Conservation (phyloP, 2,113 vertebrate genomes). For the Dromas ardeola region DNA sequence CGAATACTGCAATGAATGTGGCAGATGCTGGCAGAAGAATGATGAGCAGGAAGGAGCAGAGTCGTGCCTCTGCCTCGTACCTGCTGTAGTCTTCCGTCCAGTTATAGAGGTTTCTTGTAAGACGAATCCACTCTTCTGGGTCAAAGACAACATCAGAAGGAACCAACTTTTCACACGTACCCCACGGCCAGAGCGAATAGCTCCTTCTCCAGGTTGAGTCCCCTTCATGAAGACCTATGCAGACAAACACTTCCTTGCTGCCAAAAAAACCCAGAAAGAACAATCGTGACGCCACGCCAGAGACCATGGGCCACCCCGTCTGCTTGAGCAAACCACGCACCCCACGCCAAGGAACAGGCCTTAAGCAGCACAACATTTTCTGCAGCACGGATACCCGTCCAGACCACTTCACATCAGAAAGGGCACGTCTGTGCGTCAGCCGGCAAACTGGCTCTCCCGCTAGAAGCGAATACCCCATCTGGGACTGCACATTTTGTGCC, state of each 20-base stretch:
- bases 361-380: background rate
- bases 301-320: rapidly evolving
- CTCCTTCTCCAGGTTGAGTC: conserved; percentile 89
- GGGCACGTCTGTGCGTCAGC: background rate
- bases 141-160: conserved; percentile 78
- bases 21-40: background rate
- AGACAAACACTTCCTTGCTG: conserved; percentile 89
- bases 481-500: background rate
- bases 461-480: background rate
- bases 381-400: background rate
- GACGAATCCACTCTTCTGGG: conserved; percentile 84
- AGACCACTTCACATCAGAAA: background rate
- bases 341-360: background rate
- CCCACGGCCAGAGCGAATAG: conserved; percentile 90
- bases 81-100: conserved; percentile 88
- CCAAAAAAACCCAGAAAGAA: background rate
- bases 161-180: conserved; percentile 90
- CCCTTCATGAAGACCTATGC: conserved; percentile 92
- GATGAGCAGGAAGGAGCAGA: background rate
- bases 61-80: background rate
- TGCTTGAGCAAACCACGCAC: background rate
- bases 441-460: background rate
- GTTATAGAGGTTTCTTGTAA: conserved; percentile 87
- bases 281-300: background rate
- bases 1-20: background rate